These are phyloP conservation scores for Patiria miniata DNA, from an alignment of 35 echinoderm and acorn worm species.

Conservation along the genomic window DNA sequence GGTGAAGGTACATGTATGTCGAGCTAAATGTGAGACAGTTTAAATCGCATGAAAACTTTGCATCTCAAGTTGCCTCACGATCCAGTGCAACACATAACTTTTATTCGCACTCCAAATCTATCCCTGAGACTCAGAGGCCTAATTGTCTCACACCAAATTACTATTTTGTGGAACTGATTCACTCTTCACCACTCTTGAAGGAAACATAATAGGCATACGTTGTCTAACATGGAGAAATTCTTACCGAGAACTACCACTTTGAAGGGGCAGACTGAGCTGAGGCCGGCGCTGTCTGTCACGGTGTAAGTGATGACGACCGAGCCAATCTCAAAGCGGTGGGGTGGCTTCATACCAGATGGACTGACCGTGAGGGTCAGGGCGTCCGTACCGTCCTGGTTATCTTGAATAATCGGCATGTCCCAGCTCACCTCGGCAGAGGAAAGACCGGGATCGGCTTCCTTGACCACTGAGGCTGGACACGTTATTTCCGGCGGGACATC, in stretches of 20 bases:
- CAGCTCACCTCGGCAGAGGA: slow-evolving; percentile 5
- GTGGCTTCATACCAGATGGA: slow-evolving; percentile 8
- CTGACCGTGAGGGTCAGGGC: neutral
- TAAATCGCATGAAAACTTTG: no score
- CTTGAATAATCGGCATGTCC: neutral
- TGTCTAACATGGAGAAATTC: no score
- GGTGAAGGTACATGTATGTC: no score
- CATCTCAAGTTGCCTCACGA: no score
- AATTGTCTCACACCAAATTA: no score
- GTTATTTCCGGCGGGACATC: slow-evolving; percentile 27
- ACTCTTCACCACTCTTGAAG: no score
- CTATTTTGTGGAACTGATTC: no score
- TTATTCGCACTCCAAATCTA: no score
- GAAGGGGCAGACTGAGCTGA: slow-evolving; percentile 13
- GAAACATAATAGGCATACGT: no score
- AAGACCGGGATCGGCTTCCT: slow-evolving; percentile 9
- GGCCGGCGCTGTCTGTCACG: slow-evolving; percentile 3
- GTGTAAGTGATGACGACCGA: slow-evolving; percentile 18
- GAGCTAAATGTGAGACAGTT: no score
- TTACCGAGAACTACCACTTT: slow-evolving; percentile 25
- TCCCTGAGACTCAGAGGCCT: no score
- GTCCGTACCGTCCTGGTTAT: neutral
- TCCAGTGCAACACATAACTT: no score
- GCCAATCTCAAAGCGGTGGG: slow-evolving; percentile 43
- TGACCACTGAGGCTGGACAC: slow-evolving; percentile 10